These are phyloP conservation scores for Euclidia mi DNA, from an alignment of 2,888 invertebrate genomes.

Conservation along the genomic window DNA sequence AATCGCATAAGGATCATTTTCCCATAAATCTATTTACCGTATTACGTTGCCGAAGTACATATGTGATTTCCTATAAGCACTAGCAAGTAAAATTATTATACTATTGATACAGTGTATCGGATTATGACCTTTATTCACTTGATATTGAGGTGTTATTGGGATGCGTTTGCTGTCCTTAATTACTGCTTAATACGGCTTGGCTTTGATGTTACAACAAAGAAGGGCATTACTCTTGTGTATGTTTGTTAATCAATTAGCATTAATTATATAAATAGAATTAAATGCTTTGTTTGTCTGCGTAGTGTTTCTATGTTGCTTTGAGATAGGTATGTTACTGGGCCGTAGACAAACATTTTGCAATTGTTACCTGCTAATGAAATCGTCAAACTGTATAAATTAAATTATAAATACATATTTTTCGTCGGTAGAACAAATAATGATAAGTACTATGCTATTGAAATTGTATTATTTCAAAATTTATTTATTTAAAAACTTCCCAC, in stretches of 20 bases:
- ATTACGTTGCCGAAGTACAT: conserved; percentile 50
- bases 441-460: too few relatives aligned
- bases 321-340: neutral
- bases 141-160: conserved; percentile 36
- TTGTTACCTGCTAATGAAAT: too few relatives aligned
- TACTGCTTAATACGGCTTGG: conserved; percentile 53
- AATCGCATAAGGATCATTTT: conserved; percentile 27
- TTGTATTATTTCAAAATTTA: too few relatives aligned
- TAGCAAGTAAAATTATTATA: conserved; percentile 56
- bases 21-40: conserved; percentile 7
- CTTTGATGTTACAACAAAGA: conserved; percentile 56
- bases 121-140: conserved; percentile 45
- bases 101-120: conserved; percentile 38
- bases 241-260: conserved; percentile 52
- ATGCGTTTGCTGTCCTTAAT: conserved; percentile 36
- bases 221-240: conserved; percentile 36
- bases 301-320: neutral
- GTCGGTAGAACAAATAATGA: too few relatives aligned
- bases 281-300: conserved; percentile 19
- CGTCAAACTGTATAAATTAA: too few relatives aligned
- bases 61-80: conserved; percentile 71
- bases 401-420: too few relatives aligned
- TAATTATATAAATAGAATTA: conserved; percentile 40
- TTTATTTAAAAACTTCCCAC: too few relatives aligned
- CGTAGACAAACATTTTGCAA: too few relatives aligned